phyloP scores from a whole-genome alignment of 2,888 invertebrate species.

The Mellilla xanthometata region DNA sequence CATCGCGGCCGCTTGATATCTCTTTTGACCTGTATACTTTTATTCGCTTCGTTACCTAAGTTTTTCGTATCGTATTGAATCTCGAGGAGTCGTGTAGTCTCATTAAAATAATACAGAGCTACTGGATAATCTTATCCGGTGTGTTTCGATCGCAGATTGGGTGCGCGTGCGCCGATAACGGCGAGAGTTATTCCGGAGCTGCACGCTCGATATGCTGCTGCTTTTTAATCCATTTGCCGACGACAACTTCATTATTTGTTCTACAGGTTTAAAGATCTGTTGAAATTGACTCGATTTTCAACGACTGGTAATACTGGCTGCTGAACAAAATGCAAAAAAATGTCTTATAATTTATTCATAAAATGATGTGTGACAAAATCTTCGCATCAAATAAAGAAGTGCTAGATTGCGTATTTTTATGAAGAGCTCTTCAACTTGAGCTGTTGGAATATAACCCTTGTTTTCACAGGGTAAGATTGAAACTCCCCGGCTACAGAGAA shows the following conservation, averaged over 20 bases:
- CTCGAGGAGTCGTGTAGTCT: conserved; percentile 80
- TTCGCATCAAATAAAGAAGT: conserved; percentile 59
- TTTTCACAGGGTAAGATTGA: conserved; percentile 38
- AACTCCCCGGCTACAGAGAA: conserved; percentile 39
- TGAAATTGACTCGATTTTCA: conserved; percentile 20
- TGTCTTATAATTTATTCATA: conserved; percentile 71
- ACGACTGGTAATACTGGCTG: conserved; percentile 13
- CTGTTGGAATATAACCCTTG: conserved; percentile 49
- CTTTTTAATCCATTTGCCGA: conserved; percentile 74
- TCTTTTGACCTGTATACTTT: conserved; percentile 73
- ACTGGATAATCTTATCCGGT: conserved; percentile 82
- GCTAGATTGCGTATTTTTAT: conserved; percentile 58
- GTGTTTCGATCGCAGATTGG: conserved; percentile 81
- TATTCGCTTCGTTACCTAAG: conserved; percentile 78
- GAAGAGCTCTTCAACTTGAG: conserved; percentile 42
- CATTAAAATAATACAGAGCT: conserved; percentile 83
- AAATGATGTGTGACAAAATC: conserved; percentile 66
- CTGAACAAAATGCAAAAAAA: conserved; percentile 59
- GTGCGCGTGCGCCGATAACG: conserved; percentile 80
- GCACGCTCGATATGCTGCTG: conserved; percentile 72
- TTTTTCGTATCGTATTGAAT: conserved; percentile 76
- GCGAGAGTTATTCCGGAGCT: conserved; percentile 75
- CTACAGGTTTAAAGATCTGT: conserved; percentile 26
- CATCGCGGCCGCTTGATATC: conserved; percentile 67
- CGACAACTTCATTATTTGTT: conserved; percentile 79